Conservation (phyloP, 2,113 vertebrate genomes). For the Siphamia tubifer region DNA sequence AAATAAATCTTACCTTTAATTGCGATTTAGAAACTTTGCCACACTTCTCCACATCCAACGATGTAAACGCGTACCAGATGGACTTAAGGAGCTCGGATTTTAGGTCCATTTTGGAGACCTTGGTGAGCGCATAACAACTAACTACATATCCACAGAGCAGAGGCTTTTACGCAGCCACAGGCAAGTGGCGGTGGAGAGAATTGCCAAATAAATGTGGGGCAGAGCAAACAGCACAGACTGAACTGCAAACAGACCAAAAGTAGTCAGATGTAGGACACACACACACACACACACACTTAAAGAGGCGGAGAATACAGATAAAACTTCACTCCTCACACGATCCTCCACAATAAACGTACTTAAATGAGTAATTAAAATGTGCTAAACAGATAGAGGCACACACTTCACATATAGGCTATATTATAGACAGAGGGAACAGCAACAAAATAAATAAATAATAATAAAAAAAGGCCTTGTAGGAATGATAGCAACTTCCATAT, state of each 20-base stretch:
- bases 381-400: no score
- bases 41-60: slow-evolving; percentile 78
- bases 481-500: no score
- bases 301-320: slow-evolving; percentile 55
- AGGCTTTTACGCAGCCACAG: slow-evolving; percentile 44
- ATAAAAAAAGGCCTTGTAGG: no score
- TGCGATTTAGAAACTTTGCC: slow-evolving; percentile 82
- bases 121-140: slow-evolving; percentile 11
- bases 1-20: slow-evolving; percentile 79
- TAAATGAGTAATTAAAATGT: not conserved
- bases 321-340: not conserved
- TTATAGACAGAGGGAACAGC: no score
- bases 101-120: slow-evolving; percentile 69
- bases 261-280: slow-evolving; percentile 32
- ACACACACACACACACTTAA: slow-evolving; percentile 33
- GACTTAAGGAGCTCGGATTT: slow-evolving; percentile 80
- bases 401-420: no score
- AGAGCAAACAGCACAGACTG: slow-evolving; percentile 36
- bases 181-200: not conserved
- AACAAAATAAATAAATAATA: no score
- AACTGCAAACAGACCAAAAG: slow-evolving; percentile 7
- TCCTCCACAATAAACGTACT: not conserved
- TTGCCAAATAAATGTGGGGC: slow-evolving; percentile 45
- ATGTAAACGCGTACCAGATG: slow-evolving; percentile 82
- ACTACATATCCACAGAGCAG: slow-evolving; percentile 51